Evolutionary conservation across 2,113 vertebrate genomes (phyloP), one percentile per base, ranked within the genome.

Genomic region (Heteronetta atricapilla): DNA sequence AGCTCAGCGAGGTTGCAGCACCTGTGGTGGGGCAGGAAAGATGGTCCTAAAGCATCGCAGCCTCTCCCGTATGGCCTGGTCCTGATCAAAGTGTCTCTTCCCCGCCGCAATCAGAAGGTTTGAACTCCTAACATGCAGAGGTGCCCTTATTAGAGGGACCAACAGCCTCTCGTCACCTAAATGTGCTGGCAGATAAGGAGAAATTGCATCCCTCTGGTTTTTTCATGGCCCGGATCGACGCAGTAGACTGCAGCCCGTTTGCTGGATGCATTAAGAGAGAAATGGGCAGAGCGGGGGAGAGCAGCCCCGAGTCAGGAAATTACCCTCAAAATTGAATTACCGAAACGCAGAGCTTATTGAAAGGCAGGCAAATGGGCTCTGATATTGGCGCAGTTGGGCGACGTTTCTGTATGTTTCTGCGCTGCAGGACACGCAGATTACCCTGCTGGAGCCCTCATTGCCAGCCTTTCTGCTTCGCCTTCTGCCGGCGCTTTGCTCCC

Each of bases 251-350:
- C 81, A 67, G 79, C 62, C 78, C 73, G 59, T 44, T 31, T 20
- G 50, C 67, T 44, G 76, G 52, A 31, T 9, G 56, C 36, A 53
- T 36, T 58, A 62, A 77, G 90, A 68, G 73, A 75, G 67, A 70
- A 83, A 88, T 58, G 48, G 92, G 52, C 82, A 86, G 66, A 89
- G 25, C 16, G 15, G 36, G 36, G 34, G 81, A 89, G 75, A 72
- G 88, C 93, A 92, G 93, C 78, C 78, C 82, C 2, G 42, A 70
- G 34, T 79, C 84, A 93, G 94, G 95, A 96, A 96, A 96, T 95
- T 78, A 72, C 93, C 83, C 88, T 79, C 86, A n/a, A 69, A 96
- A 94, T 77, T 75, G 83, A 96, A 95, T 96, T 95, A 82, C 86
- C 40, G 80, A 70, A 68, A 28, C 15, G 29, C 67, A 84, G 93